phyloP scores from a whole-genome alignment of 2,113 vertebrate species.

The Reinhardtius hippoglossoides region DNA sequence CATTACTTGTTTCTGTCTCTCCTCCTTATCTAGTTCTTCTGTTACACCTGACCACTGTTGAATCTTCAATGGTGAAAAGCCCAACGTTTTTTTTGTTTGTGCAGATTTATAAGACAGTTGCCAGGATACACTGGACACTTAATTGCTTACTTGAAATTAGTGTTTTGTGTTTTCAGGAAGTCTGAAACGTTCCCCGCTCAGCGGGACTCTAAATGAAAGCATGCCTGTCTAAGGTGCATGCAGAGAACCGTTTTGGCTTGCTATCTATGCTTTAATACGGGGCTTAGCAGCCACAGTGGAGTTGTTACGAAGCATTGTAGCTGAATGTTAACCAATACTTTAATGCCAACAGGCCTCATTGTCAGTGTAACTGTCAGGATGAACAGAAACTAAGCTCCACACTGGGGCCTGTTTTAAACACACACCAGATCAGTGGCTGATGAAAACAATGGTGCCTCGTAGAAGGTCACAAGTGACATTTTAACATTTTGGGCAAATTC shows the following conservation, averaged over 20 bases:
- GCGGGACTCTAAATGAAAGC: conserved; percentile 34
- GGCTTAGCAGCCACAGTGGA: conserved; percentile 67
- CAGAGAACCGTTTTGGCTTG: conserved; percentile 41
- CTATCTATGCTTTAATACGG: conserved; percentile 56
- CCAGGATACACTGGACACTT: conserved; percentile 14
- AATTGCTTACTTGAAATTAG: conserved; percentile 17
- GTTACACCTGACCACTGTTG: conserved; percentile 20
- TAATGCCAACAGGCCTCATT: conserved; percentile 50
- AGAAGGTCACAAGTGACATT: conserved; percentile 33
- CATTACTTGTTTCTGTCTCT: conserved; percentile 45
- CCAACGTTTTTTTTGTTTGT: not conserved
- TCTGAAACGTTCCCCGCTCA: conserved; percentile 40
- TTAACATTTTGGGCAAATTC: conserved; percentile 25
- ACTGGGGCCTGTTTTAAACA: conserved; percentile 37
- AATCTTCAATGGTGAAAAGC: conserved; percentile 16
- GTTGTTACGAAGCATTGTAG: conserved; percentile 56
- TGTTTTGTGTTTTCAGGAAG: conserved; percentile 14
- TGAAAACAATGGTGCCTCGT: conserved; percentile 4
- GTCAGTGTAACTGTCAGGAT: conserved; percentile 54
- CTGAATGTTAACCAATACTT: conserved; percentile 64
- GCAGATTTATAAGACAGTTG: conserved; percentile 20
- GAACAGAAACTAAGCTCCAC: conserved; percentile 51
- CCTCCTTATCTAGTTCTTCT: conserved; percentile 4
- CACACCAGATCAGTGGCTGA: conserved; percentile 46
- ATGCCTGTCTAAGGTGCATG: conserved; percentile 45